Evolutionary conservation across 2,797 vertebrate genomes (phyloP).

Genomic region (Ficedula albicollis): DNA sequence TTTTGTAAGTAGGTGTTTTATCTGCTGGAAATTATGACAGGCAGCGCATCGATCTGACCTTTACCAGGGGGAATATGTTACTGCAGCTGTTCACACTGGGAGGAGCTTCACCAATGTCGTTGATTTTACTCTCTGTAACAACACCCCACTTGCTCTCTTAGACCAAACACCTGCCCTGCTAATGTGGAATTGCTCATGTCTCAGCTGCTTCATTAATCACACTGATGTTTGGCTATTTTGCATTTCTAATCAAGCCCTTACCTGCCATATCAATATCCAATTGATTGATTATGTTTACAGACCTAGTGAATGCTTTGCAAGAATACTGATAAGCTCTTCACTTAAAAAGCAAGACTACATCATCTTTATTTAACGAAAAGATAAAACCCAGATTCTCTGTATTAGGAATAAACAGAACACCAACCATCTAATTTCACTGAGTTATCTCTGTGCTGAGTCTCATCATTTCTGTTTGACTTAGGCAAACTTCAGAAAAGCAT

Average conservation of each 20-base stretch:
- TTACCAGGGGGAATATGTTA: background rate
- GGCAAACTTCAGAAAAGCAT: background rate
- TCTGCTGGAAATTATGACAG: background rate
- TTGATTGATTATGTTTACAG: slow-evolving; percentile 25
- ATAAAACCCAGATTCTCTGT: background rate
- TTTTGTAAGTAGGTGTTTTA: background rate
- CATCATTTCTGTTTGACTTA: background rate
- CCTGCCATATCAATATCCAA: background rate
- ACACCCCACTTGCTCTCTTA: background rate
- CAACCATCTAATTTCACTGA: background rate
- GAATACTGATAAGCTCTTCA: background rate
- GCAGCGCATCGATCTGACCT: background rate
- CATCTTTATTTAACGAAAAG: background rate
- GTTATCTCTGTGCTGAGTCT: background rate
- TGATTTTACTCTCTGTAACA: background rate
- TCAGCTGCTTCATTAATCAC: slow-evolving; percentile 28
- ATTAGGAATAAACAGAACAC: background rate
- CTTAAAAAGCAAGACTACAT: background rate
- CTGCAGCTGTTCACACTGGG: background rate
- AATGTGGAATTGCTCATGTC: background rate
- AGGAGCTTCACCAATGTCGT: background rate
- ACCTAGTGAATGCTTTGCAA: background rate
- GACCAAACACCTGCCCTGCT: background rate
- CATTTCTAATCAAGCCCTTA: background rate
- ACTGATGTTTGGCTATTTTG: background rate